Evolutionary conservation across 2,888 invertebrate species (phyloP).

Genomic region (Stratiomys singularior): DNA sequence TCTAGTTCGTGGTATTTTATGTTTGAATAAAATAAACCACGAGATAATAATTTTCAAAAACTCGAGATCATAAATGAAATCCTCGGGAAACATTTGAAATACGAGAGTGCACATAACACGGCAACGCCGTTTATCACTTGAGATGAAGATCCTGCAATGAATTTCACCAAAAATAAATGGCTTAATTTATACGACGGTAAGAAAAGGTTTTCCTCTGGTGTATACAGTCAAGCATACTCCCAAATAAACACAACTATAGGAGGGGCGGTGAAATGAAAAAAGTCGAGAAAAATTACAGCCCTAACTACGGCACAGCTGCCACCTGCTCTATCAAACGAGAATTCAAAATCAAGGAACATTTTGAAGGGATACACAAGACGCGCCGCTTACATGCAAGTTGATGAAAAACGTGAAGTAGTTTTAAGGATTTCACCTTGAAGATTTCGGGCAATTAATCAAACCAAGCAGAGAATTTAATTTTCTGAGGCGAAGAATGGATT

Average conservation of each 20-base stretch:
- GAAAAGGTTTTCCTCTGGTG: conserved; percentile 8
- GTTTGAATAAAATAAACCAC: neutral
- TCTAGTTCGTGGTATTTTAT: neutral
- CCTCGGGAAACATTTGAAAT: neutral
- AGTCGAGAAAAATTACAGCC: conserved; percentile 44
- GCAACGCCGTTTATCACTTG: conserved; percentile 35
- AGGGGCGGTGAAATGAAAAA: conserved; percentile 9
- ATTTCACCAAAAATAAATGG: conserved; percentile 35
- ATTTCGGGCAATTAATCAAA: conserved; percentile 32
- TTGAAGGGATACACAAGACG: conserved; percentile 15
- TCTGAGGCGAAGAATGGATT: too few species aligned
- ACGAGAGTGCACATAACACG: conserved; percentile 9
- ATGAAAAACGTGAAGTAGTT: conserved; percentile 41
- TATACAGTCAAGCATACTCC: neutral
- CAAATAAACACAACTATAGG: neutral
- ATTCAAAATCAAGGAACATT: conserved; percentile 30
- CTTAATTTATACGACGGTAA: conserved; percentile 38
- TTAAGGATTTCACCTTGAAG: conserved; percentile 23
- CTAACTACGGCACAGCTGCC: conserved; percentile 35
- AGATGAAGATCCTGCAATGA: conserved; percentile 34
- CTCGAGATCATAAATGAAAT: conserved; percentile 13
- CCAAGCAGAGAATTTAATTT: conserved; percentile 42
- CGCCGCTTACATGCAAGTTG: neutral
- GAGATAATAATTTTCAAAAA: conserved; percentile 7
- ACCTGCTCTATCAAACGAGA: conserved; percentile 42